A percentile compares a stretch with the other conserved stretches of the same genome.
These are phyloP conservation scores for Scrobipalpa costella DNA, from an alignment of 2,888 invertebrate genomes.

Conservation along the genomic window DNA sequence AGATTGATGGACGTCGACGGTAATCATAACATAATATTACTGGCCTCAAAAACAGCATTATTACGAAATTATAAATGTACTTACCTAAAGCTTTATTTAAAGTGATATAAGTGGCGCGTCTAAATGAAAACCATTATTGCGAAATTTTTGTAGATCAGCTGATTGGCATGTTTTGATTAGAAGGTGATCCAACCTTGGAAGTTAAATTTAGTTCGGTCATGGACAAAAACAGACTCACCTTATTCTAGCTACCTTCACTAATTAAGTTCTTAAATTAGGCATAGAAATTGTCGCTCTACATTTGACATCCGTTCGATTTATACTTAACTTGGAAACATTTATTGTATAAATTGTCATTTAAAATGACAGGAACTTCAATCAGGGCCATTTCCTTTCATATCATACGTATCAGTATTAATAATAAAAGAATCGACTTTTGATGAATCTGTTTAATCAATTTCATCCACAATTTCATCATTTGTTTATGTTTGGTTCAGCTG, in stretches of 20 bases:
- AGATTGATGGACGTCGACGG: slow-evolving; percentile 10
- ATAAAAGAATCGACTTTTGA: neutral
- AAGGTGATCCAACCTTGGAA: slow-evolving; percentile 46
- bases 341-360: too few relatives aligned
- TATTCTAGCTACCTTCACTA: slow-evolving; percentile 46
- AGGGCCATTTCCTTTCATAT: neutral
- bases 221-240: slow-evolving; percentile 45
- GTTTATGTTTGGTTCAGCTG: slow-evolving; percentile 28
- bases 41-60: neutral
- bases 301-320: slow-evolving; percentile 30
- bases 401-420: neutral
- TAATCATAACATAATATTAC: slow-evolving; percentile 14
- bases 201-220: slow-evolving; percentile 48
- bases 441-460: neutral
- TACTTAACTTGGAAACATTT: neutral
- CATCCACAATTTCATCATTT: neutral
- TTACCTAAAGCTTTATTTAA: neutral
- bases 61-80: slow-evolving; percentile 9
- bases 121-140: slow-evolving; percentile 11
- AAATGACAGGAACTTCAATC: neutral
- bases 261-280: slow-evolving; percentile 36
- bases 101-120: slow-evolving; percentile 1
- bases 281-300: slow-evolving; percentile 35
- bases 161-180: slow-evolving; percentile 28
- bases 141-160: slow-evolving; percentile 24